phyloP scores from a whole-genome alignment of 2,888 invertebrate genomes.

The Frankliniella fusca region DNA sequence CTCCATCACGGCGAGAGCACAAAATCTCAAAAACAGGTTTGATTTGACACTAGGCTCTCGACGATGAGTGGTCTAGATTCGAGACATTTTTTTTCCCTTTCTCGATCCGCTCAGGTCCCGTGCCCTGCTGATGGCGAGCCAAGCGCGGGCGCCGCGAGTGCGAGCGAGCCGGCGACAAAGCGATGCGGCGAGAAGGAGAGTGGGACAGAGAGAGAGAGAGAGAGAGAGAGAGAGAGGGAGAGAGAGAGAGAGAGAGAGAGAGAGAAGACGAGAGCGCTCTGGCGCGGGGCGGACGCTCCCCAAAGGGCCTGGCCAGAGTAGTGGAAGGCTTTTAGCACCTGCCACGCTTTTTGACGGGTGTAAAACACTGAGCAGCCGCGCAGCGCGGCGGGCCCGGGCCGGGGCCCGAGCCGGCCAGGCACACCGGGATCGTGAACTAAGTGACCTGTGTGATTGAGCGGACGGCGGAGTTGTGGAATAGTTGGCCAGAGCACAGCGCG shows the following conservation, averaged over 20 bases:
- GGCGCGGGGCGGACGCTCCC: neutral
- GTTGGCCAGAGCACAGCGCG: neutral
- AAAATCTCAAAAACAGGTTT: conserved; percentile 9
- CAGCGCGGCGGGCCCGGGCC: neutral
- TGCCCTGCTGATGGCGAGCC: neutral
- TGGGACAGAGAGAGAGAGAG: neutral
- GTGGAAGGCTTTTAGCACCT: conserved; percentile 17
- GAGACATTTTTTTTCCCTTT: neutral
- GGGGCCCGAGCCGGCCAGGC: neutral
- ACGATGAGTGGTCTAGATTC: conserved; percentile 13
- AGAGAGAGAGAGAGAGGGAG: neutral
- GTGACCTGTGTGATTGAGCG: neutral
- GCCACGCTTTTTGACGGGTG: conserved; percentile 15
- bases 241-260: neutral
- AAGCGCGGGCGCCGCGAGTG: neutral
- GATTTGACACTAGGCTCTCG: neutral
- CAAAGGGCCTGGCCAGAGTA: neutral
- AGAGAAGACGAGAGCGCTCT: neutral
- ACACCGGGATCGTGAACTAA: neutral
- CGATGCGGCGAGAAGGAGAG: neutral
- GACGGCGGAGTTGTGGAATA: no score
- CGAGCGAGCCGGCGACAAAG: neutral
- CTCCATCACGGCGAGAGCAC: neutral
- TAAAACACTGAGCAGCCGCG: neutral
- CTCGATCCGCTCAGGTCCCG: neutral